A percentile compares a stretch with the other conserved stretches of the same genome.
Evolutionary conservation across 2,888 invertebrate genomes (phyloP).

Genomic region (Hymenopus coronatus): DNA sequence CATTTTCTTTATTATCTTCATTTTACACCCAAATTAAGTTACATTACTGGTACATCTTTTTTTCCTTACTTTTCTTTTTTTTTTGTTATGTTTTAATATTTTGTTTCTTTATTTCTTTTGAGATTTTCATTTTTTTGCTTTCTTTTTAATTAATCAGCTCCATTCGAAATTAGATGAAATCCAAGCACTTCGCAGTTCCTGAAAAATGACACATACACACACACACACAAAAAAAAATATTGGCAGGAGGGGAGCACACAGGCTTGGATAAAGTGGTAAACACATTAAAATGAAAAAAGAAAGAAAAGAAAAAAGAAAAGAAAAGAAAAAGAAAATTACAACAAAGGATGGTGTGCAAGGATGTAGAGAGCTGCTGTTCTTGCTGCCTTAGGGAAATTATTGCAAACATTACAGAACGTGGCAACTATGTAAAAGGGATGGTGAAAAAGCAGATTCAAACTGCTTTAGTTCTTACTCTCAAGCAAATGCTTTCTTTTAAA

Average conservation of each 20-base stretch:
- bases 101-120: background rate
- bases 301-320: too few relatives aligned
- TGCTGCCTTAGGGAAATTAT: background rate
- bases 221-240: background rate
- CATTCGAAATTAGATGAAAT: background rate
- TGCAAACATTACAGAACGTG: background rate
- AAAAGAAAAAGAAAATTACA: background rate
- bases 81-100: background rate
- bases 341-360: background rate
- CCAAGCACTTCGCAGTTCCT: constrained; percentile 20
- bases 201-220: constrained; percentile 16
- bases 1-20: background rate
- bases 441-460: background rate
- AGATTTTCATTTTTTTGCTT: background rate
- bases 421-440: background rate
- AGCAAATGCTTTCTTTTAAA: background rate
- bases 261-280: background rate
- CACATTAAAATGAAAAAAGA: background rate
- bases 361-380: background rate
- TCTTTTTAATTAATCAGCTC: background rate
- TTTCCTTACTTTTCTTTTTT: background rate
- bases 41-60: background rate
- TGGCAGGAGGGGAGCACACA: background rate
- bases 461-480: background rate
- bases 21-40: background rate